Percentiles rank a stretch among this genome's conserved stretches.
Evolutionary conservation across 1,140 invertebrate genomes (phyloP).

Genomic region (Rhyacophila brunnea): DNA sequence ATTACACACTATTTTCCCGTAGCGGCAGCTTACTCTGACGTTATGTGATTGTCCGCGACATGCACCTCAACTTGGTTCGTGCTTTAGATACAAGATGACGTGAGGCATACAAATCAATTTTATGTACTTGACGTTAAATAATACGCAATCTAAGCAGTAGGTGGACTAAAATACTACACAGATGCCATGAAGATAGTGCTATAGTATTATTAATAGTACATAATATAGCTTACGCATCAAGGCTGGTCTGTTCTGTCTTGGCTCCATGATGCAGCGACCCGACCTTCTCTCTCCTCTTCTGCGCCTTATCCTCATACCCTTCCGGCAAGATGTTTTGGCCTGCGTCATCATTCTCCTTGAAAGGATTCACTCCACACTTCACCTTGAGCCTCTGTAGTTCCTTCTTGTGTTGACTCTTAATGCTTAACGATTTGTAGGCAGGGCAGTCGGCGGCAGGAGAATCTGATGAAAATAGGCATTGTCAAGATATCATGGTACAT

Average conservation of each 20-base stretch:
- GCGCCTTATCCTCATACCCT: conserved; percentile 77
- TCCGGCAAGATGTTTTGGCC: conserved; percentile 31
- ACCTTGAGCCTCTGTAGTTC: conserved; percentile 76
- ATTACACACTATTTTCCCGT: too few species aligned
- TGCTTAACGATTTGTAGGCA: conserved; percentile 28
- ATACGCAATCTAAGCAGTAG: too few species aligned
- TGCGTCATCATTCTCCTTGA: conserved; percentile 48
- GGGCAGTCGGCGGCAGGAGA: background rate
- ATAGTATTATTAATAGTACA: conserved; percentile 38
- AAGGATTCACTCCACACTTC: conserved; percentile 74
- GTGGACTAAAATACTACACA: too few species aligned
- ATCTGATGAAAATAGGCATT: background rate
- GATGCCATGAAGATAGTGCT: too few species aligned
- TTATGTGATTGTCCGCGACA: too few species aligned
- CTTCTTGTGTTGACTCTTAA: conserved; percentile 60
- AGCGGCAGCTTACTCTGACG: too few species aligned
- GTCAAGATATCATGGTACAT: background rate
- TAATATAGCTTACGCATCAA: conserved; percentile 81
- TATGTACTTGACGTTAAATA: too few species aligned
- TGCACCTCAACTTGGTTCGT: too few species aligned
- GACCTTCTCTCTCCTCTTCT: conserved; percentile 67
- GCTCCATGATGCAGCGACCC: conserved; percentile 81
- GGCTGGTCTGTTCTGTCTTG: conserved; percentile 77
- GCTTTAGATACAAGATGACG: too few species aligned
- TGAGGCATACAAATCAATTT: too few species aligned